Conservation (phyloP, 2,888 invertebrate species). For the Blastobasis adustella region DNA sequence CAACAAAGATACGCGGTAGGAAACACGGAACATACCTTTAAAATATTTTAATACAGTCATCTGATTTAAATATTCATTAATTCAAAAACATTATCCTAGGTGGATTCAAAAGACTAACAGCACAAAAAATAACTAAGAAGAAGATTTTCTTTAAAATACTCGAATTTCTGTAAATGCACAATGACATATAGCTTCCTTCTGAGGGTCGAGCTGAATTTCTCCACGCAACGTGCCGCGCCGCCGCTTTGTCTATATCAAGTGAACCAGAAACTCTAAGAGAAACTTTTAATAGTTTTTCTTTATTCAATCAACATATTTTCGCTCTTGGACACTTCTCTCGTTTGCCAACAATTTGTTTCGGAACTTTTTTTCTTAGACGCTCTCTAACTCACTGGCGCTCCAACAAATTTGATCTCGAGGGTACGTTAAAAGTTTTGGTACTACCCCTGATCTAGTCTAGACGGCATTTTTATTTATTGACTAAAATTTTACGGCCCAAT, state of each 20-base stretch:
- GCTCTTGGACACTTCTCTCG: slow-evolving; percentile 66
- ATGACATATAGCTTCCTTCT: too few relatives aligned
- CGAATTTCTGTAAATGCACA: too few relatives aligned
- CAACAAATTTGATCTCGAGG: slow-evolving; percentile 60
- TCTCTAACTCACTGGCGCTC: slow-evolving; percentile 42
- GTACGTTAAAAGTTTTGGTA: slow-evolving; percentile 49
- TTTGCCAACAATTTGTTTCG: slow-evolving; percentile 70
- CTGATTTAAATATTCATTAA: too few relatives aligned
- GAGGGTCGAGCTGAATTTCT: too few relatives aligned
- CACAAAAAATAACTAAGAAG: too few relatives aligned
- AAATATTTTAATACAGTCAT: too few relatives aligned
- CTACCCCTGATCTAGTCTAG: slow-evolving; percentile 46
- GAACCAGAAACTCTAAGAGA: slow-evolving; percentile 51
- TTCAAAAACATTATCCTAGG: too few relatives aligned
- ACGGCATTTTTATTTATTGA: slow-evolving; percentile 38
- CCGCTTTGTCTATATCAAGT: slow-evolving; percentile 45
- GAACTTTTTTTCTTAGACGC: slow-evolving; percentile 53
- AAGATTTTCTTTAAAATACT: too few relatives aligned
- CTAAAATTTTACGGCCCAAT: background rate
- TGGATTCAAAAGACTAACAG: too few relatives aligned
- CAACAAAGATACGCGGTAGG: too few relatives aligned
- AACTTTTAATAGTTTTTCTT: slow-evolving; percentile 74
- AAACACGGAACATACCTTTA: too few relatives aligned
- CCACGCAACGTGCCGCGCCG: slow-evolving; percentile 39
- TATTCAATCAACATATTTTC: slow-evolving; percentile 74